Evolutionary conservation across 2,888 invertebrate genomes (phyloP), one percentile per base, ranked within the genome.

Genomic region (Serrognathus titanus): DNA sequence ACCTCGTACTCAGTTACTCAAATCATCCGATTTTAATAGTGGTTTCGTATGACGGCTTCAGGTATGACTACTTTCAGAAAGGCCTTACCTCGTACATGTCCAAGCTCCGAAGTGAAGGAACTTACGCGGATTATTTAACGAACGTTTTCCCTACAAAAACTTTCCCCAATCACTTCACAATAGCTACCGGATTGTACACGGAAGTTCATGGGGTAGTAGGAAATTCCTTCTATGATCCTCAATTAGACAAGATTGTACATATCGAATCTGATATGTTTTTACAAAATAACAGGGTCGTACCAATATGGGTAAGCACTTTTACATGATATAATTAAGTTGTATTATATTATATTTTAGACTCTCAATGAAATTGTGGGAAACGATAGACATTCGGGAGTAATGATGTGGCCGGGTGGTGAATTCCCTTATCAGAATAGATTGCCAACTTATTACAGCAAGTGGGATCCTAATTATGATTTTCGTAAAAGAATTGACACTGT

Each of bases 81-180:
- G 79, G 81, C 64, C 63, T 79, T 0, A 84, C 86, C 1, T 83
- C 86, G 0, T 81, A 81, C 63, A 79, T 89, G 75, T 77, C 82
- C 45, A 72, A 74, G 52, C 67, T 90, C 41, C 81, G 81, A 40
- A 67, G 73, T 10, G 69, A 79, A 55, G 87, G 88, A 4, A 81
- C 83, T 3, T 77, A 80, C 61, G 78, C 84, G 0, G 82, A 83
- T 57, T 81, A 82, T 65, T 80, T 87, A 77, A 75, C 76, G 46
- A 85, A 84, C 67, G 81, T 84, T 40, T 87, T 86, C 69, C 82
- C 84, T 0, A 89, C 89, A 0, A 87, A 87, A 75, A 90, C 90
- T 1, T 86, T 86, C 69, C 86, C 89, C 0, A 90, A 90, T 76
- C 90, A 90, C 75, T 85, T 85, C 67, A 82, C 86, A 1, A 85